phyloP scores from a whole-genome alignment of 2,113 vertebrate species.

The human region DNA sequence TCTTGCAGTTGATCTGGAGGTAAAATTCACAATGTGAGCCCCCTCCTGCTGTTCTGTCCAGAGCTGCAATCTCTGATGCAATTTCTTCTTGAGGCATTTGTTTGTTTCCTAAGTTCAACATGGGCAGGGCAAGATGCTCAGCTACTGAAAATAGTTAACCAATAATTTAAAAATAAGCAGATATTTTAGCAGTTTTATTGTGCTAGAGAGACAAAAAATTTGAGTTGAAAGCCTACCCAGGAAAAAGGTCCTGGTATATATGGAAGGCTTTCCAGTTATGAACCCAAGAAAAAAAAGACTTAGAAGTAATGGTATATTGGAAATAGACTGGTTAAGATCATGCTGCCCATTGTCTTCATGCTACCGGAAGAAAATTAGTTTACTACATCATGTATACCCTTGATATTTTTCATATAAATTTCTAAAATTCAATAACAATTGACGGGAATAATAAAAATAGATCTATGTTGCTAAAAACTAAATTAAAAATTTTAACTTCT shows the following conservation, averaged over 20 bases:
- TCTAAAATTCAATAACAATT: neutral
- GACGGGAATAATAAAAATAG: neutral
- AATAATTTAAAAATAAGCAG: neutral
- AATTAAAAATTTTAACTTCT: neutral
- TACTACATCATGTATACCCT: neutral
- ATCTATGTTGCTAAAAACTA: neutral
- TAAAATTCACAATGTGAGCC: no score
- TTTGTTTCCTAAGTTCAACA: neutral
- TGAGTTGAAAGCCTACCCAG: neutral
- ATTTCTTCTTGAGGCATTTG: neutral
- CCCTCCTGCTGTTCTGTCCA: no score
- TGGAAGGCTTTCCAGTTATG: neutral
- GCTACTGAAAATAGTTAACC: neutral
- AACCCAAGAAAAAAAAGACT: neutral
- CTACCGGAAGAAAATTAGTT: neutral
- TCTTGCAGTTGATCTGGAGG: no score
- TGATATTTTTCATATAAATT: neutral
- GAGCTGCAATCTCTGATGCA: neutral
- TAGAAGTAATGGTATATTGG: neutral
- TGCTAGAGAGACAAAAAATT: neutral
- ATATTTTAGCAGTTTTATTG: neutral
- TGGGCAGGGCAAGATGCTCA: neutral
- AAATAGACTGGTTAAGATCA: neutral
- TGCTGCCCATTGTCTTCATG: neutral
- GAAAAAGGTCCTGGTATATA: neutral